Conservation (phyloP, 2,797 vertebrate species). For the Vultur gryphus region DNA sequence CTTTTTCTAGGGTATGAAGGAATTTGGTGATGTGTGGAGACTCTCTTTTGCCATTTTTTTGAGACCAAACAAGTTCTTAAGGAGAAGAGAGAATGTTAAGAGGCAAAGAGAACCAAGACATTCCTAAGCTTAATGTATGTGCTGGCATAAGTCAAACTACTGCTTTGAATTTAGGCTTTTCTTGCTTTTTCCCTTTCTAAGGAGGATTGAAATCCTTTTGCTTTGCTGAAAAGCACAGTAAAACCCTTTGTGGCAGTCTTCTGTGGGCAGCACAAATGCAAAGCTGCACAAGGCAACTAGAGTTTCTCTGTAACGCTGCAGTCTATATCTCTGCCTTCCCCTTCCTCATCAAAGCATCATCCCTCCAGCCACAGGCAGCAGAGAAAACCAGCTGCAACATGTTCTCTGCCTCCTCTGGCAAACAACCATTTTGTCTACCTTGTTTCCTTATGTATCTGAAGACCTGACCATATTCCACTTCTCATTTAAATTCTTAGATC, state of each 20-base stretch:
- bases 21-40: neutral
- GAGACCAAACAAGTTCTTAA: neutral
- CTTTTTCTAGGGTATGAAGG: neutral
- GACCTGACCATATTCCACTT: neutral
- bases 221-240: constrained; percentile 9
- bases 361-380: neutral
- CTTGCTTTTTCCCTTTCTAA: neutral
- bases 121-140: neutral
- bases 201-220: neutral
- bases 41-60: neutral
- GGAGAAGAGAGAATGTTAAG: neutral
- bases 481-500: neutral
- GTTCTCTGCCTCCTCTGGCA: neutral
- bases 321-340: neutral
- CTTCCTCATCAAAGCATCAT: neutral
- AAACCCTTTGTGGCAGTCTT: neutral
- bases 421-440: neutral
- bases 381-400: neutral
- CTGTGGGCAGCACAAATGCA: neutral
- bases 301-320: neutral
- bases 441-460: neutral
- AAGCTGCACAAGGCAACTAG: neutral
- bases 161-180: neutral
- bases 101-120: neutral
- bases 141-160: neutral